Conservation (phyloP, 2,888 invertebrate genomes). For the Tetragonula carbonaria region DNA sequence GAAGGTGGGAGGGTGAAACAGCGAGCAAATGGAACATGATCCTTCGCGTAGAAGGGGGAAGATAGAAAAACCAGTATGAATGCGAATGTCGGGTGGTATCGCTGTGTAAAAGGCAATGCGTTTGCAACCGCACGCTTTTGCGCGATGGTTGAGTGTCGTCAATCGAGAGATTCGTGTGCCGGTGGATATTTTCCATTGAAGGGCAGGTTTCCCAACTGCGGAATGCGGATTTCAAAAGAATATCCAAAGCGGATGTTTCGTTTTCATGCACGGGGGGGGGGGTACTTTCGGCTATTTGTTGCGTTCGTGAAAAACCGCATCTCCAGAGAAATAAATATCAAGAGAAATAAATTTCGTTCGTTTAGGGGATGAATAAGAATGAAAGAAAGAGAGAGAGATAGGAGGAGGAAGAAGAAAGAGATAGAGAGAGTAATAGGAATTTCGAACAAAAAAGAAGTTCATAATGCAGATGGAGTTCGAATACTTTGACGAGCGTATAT, state of each 20-base stretch:
- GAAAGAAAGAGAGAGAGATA: background rate
- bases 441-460: background rate
- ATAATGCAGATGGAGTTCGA: background rate
- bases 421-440: no score
- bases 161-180: conserved; percentile 15
- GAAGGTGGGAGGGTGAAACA: background rate
- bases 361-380: background rate
- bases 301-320: background rate
- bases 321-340: background rate
- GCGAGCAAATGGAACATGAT: conserved; percentile 36
- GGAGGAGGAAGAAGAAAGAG: no score
- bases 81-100: background rate
- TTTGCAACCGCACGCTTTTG: conserved; percentile 19
- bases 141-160: conserved; percentile 15
- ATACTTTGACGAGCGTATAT: background rate
- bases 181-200: conserved; percentile 11
- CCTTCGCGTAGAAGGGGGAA: conserved; percentile 11
- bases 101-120: conserved; percentile 22
- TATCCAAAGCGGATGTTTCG: background rate
- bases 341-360: background rate
- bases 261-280: background rate
- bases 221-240: background rate
- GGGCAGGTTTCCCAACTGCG: conserved; percentile 10
- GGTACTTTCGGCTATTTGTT: background rate
- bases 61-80: conserved; percentile 18